Conservation (phyloP, 2,797 vertebrate genomes). For the Tokudaia muenninki region DNA sequence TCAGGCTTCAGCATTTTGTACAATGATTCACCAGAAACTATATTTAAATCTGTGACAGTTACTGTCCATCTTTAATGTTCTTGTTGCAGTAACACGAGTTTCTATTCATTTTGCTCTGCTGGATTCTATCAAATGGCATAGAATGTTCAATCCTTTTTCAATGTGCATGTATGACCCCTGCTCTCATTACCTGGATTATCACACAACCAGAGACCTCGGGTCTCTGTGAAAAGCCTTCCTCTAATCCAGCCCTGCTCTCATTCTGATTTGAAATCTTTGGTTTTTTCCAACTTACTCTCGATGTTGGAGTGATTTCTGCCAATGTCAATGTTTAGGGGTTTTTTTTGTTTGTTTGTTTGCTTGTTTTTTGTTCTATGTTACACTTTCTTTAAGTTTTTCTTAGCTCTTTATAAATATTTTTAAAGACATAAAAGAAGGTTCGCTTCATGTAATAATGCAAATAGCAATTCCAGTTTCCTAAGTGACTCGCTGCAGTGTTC, state of each 20-base stretch:
- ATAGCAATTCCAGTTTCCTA: not conserved
- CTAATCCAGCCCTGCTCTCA: constrained; percentile 17
- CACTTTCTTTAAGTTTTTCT: constrained; percentile 46
- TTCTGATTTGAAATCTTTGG: constrained; percentile 43
- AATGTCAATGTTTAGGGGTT: not conserved
- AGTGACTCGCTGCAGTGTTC: constrained; percentile 30
- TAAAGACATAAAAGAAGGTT: constrained; percentile 33
- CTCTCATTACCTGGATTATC: constrained; percentile 20
- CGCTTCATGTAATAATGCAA: constrained; percentile 4
- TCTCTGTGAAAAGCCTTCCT: not conserved
- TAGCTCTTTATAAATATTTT: constrained; percentile 25
- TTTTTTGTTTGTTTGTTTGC: not conserved
- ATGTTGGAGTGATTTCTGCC: constrained; percentile 25
- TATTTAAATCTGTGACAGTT: constrained; percentile 36
- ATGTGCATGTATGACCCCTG: not conserved
- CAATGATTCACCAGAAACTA: constrained; percentile 15
- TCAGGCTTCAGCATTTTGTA: not conserved
- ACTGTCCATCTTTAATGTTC: constrained; percentile 4
- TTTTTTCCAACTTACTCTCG: constrained; percentile 1
- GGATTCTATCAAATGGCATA: constrained; percentile 53
- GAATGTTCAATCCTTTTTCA: constrained; percentile 34
- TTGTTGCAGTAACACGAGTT: not conserved
- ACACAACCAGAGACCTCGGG: not conserved
- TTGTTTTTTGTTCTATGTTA: constrained; percentile 19
- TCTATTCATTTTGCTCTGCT: constrained; percentile 43